Evolutionary conservation across 2,797 vertebrate species (phyloP).

Genomic region (Sebastes vulpes): DNA sequence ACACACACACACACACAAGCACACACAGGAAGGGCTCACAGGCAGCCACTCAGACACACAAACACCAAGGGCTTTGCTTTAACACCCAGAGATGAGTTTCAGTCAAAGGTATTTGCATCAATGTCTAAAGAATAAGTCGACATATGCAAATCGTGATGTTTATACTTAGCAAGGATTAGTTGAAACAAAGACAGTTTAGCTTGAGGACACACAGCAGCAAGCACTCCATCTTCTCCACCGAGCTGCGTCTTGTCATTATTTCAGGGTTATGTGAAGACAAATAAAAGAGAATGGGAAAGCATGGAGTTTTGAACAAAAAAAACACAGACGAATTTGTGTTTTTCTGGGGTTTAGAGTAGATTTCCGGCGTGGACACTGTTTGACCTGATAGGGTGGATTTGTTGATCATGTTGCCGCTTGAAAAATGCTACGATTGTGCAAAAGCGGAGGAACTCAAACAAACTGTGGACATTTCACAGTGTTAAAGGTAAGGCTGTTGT

Average conservation of each 20-base stretch:
- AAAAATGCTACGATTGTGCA: not conserved
- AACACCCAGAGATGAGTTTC: conserved; percentile 65
- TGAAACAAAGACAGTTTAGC: conserved; percentile 78
- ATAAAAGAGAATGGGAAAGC: conserved; percentile 39
- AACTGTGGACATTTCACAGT: not conserved
- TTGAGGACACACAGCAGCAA: conserved; percentile 60
- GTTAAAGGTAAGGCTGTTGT: not conserved
- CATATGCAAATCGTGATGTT: conserved; percentile 76
- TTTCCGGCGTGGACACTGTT: not conserved
- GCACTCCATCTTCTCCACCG: conserved; percentile 47
- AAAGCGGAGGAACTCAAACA: not conserved
- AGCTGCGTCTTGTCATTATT: conserved; percentile 57
- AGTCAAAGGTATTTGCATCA: conserved; percentile 79
- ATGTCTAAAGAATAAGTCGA: conserved; percentile 74
- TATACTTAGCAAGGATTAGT: conserved; percentile 77
- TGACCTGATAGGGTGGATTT: conserved; percentile 9
- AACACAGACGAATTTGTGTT: not conserved
- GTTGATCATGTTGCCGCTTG: not conserved
- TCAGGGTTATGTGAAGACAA: conserved; percentile 46
- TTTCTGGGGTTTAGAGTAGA: not conserved
- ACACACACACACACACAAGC: conserved; percentile 3
- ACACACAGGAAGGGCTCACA: conserved; percentile 8
- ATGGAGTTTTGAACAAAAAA: not conserved
- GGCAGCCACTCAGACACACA: conserved; percentile 46
- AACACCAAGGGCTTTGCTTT: conserved; percentile 56